phyloP scores from a whole-genome alignment of 1,140 invertebrate species.

The Rhopalosiphum padi region DNA sequence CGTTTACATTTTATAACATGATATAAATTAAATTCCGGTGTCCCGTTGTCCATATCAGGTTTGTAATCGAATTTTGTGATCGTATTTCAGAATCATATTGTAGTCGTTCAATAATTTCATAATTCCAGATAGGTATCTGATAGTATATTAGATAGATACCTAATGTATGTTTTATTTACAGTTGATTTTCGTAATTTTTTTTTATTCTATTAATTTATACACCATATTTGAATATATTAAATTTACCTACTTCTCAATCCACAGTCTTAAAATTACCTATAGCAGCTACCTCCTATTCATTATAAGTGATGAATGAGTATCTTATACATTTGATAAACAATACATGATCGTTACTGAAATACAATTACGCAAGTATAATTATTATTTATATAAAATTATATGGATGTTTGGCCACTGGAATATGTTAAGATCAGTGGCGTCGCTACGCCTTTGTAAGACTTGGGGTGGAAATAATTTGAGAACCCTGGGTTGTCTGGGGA shows the following conservation, averaged over 20 bases:
- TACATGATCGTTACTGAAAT: neutral
- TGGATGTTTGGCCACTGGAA: neutral
- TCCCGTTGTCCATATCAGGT: conserved; percentile 34
- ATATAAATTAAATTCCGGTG: neutral
- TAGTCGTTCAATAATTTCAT: neutral
- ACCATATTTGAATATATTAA: neutral
- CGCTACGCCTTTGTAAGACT: no score
- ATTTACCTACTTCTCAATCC: neutral
- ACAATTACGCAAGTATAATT: neutral
- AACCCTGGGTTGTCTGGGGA: no score
- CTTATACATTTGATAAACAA: neutral
- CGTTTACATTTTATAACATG: neutral
- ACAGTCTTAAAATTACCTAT: neutral
- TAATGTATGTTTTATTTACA: neutral
- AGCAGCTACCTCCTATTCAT: neutral
- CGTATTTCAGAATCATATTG: neutral
- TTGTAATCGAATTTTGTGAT: neutral
- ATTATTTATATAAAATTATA: neutral
- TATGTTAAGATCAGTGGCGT: neutral
- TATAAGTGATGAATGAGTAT: neutral
- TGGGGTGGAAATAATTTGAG: no score
- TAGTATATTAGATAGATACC: neutral
- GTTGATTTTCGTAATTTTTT: neutral
- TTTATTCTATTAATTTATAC: neutral
- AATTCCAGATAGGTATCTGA: neutral